A percentile compares a stretch with the other conserved stretches of the same genome.
These are phyloP conservation scores for Xiphophorus hellerii DNA, from an alignment of 2,113 vertebrate species.

Conservation along the genomic window DNA sequence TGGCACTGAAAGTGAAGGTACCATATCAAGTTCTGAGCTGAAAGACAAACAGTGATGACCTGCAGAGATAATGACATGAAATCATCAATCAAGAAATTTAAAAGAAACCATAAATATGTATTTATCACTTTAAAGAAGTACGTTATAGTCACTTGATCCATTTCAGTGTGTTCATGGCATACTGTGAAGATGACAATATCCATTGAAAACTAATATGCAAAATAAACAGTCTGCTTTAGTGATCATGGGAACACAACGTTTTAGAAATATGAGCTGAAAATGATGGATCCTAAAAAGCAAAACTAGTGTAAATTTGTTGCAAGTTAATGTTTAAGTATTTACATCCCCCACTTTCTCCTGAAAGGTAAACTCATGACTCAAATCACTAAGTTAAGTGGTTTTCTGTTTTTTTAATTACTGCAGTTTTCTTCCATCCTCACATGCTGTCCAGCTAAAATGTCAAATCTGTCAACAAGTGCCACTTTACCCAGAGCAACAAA, in stretches of 20 bases:
- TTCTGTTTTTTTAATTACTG: slow-evolving; percentile 14
- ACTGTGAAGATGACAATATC: slow-evolving; percentile 31
- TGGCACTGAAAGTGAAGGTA: slow-evolving; percentile 65
- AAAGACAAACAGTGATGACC: slow-evolving; percentile 46
- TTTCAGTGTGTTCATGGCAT: slow-evolving; percentile 9
- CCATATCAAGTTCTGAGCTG: slow-evolving; percentile 57
- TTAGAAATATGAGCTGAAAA: not conserved
- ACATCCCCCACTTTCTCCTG: not conserved
- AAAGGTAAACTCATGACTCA: slow-evolving; percentile 5
- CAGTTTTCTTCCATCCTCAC: slow-evolving; percentile 30
- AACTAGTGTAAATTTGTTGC: not conserved
- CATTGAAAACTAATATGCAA: slow-evolving; percentile 14
- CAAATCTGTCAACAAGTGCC: slow-evolving; percentile 78
- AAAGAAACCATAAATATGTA: not conserved
- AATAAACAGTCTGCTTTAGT: slow-evolving; percentile 6
- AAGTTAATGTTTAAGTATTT: not conserved
- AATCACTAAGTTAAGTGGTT: not conserved
- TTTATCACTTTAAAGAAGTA: slow-evolving; percentile 42
- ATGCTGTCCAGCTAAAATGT: slow-evolving; percentile 70
- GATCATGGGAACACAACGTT: not conserved
- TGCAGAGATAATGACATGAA: slow-evolving; percentile 42
- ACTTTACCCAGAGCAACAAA: slow-evolving; percentile 78
- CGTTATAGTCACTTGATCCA: slow-evolving; percentile 6
- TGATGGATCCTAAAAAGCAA: slow-evolving; percentile 5
- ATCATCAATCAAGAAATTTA: slow-evolving; percentile 33